Evolutionary conservation across 2,113 vertebrate genomes (phyloP), one percentile per base, ranked within the genome.

Genomic region (Ursus arctos): DNA sequence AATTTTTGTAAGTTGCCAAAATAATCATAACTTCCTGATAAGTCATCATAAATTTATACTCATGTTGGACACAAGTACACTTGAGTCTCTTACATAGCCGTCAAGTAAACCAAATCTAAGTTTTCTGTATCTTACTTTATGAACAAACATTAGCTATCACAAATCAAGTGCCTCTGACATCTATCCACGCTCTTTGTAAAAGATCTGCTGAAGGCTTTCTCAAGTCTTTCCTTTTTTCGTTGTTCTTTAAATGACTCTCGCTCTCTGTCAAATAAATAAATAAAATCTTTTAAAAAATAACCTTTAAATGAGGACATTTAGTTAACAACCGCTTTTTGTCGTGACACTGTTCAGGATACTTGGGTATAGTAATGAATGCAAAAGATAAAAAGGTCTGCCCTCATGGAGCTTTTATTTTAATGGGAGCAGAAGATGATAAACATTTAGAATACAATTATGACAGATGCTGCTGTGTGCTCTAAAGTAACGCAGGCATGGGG

Each of bases 1-100:
- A 96, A 91, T 77, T 94, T 90, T 85, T 85, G 22, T 40, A 91
- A 88, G 71, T 76, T 88, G 59, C 79, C 47, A 61, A 67, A 95
- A 94, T 91, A 88, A 74, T 85, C 4, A 4, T n/a, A 36, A 96
- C 59, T 76, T 79, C 53, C 80, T 71, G 47, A 31, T 80, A 63
- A 81, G 53, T 77, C 59, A 92, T 33, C 51, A 21, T 40, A 65
- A 91, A n/a, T 91, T 86, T 86, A 92, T 16, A 22, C 2, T 49
- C 77, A 12, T 59, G 55, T 93, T 67, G 49, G 65, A 88, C n/a
- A 72, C 53, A 55, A 65, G 24, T 53, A 90, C 77, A 82, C 55
- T 36, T 36, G 11, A 83, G 16, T 33, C 67, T 92, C 55, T 83
- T 71, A 59, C 72, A 82, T 85, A 92, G 57, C 21, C 9, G 51